Evolutionary conservation across 2,888 invertebrate species (phyloP).

Genomic region (Tenthredo notha): DNA sequence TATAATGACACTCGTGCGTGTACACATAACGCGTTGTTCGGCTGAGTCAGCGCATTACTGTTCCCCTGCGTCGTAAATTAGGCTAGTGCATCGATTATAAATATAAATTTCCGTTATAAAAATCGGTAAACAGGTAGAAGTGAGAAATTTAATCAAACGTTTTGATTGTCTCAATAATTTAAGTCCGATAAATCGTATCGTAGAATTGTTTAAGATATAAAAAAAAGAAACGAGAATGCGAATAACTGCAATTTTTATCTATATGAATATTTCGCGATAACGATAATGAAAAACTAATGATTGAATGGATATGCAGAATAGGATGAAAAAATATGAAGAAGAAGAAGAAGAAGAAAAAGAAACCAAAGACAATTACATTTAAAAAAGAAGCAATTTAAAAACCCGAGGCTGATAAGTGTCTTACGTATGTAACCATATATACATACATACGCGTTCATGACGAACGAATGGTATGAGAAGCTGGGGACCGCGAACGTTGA

Average conservation of each 20-base stretch:
- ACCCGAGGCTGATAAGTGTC: neutral
- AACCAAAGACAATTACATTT: neutral
- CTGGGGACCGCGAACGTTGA: neutral
- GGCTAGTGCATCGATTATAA: neutral
- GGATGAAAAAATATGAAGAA: neutral
- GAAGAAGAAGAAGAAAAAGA: neutral
- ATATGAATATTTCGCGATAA: neutral
- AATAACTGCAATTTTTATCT: neutral
- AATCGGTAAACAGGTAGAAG: neutral
- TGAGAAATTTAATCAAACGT: neutral
- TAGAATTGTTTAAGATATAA: too few species aligned
- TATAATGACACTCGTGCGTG: neutral
- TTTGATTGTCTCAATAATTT: neutral
- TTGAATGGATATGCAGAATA: neutral
- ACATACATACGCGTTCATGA: neutral
- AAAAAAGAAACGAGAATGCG: neutral
- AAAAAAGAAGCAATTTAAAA: neutral
- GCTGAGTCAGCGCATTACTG: constrained; percentile 47
- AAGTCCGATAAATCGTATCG: neutral
- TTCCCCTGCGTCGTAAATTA: constrained; percentile 3
- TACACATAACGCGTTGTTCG: neutral
- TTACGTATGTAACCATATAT: neutral
- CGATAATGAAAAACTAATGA: neutral
- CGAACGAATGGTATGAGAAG: neutral
- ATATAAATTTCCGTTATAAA: neutral